Percentiles rank a stretch among this genome's conserved stretches.
These are phyloP conservation scores for Brachypterus glaber DNA, from an alignment of 2,888 invertebrate species.

Conservation along the genomic window DNA sequence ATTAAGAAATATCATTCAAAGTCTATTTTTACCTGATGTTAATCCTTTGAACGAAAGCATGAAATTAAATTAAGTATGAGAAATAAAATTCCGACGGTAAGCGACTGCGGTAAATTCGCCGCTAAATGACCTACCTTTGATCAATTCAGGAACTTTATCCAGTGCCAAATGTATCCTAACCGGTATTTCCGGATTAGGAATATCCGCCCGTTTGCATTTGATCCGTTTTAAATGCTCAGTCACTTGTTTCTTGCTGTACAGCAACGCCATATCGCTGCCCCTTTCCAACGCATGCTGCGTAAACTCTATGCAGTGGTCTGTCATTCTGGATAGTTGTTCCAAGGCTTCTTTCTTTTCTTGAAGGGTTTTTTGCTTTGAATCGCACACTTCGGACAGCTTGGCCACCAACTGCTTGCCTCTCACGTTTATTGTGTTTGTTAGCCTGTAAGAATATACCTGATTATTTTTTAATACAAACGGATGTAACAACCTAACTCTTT, in stretches of 20 bases:
- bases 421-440: slow-evolving; percentile 73
- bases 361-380: slow-evolving; percentile 67
- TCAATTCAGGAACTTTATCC: slow-evolving; percentile 71
- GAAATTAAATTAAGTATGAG: slow-evolving; percentile 19
- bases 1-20: slow-evolving; percentile 6
- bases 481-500: background rate
- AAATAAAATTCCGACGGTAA: too few species aligned
- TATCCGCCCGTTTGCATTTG: slow-evolving; percentile 74
- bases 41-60: slow-evolving; percentile 29
- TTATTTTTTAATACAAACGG: too few species aligned
- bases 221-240: slow-evolving; percentile 69
- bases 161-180: slow-evolving; percentile 71
- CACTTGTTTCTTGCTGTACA: slow-evolving; percentile 71
- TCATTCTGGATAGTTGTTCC: slow-evolving; percentile 70
- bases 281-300: slow-evolving; percentile 68
- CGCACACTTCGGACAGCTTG: slow-evolving; percentile 71
- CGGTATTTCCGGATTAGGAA: slow-evolving; percentile 82
- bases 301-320: slow-evolving; percentile 82
- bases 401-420: slow-evolving; percentile 75
- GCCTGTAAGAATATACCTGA: slow-evolving; percentile 41
- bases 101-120: too few species aligned
- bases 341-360: slow-evolving; percentile 77
- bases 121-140: slow-evolving; percentile 53
- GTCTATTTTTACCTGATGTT: slow-evolving; percentile 30
- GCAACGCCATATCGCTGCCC: slow-evolving; percentile 74